phyloP scores from a whole-genome alignment of 2,113 vertebrate genomes.

The Oreochromis spilurus region DNA sequence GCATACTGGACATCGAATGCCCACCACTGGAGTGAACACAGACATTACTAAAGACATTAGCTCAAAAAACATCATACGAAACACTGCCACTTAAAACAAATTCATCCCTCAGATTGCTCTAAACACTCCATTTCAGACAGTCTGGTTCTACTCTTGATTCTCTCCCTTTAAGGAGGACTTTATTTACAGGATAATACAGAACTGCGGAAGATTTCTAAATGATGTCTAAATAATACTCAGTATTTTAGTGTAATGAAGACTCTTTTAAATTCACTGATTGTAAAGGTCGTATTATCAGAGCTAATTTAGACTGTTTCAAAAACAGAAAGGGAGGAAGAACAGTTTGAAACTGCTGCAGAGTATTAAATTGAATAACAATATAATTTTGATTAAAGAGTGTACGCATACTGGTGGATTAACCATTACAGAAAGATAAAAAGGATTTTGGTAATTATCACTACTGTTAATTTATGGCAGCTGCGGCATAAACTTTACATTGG shows the following conservation, averaged over 20 bases:
- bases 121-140: neutral
- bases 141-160: neutral
- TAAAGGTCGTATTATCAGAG: fast-evolving
- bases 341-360: neutral
- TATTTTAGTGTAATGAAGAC: neutral
- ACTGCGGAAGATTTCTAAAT: neutral
- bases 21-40: conserved; percentile 73
- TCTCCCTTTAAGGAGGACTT: neutral
- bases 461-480: neutral
- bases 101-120: neutral
- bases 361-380: neutral
- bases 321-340: neutral
- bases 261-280: neutral
- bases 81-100: neutral
- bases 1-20: conserved; percentile 93
- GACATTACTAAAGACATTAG: neutral
- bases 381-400: neutral
- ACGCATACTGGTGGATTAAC: neutral
- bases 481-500: neutral
- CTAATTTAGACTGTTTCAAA: neutral
- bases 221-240: neutral
- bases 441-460: neutral
- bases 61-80: neutral
- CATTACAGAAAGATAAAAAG: neutral
- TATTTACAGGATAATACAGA: neutral